phyloP scores from a whole-genome alignment of 2,797 vertebrate genomes.

The Manis pentadactyla region DNA sequence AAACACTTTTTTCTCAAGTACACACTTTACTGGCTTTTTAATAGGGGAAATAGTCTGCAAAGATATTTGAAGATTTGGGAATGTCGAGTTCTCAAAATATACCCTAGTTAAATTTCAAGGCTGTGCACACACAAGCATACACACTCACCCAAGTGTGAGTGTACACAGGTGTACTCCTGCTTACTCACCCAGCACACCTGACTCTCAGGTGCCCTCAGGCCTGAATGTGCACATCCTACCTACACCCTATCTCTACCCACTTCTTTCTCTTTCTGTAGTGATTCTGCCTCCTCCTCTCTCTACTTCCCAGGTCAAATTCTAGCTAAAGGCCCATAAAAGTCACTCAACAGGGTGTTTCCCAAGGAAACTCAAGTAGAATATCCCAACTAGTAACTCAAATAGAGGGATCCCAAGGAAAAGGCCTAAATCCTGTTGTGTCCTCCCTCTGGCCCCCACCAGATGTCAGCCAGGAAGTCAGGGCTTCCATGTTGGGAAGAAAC shows the following conservation, averaged over 20 bases:
- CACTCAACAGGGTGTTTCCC: not conserved
- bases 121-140: not conserved
- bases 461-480: not conserved
- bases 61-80: not conserved
- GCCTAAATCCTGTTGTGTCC: no score
- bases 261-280: not conserved
- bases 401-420: not conserved
- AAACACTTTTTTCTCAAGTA: conserved; percentile 1
- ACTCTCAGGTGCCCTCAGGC: not conserved
- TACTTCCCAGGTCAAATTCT: not conserved
- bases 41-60: not conserved
- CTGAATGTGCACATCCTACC: fast-evolving
- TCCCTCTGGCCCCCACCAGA: fast-evolving
- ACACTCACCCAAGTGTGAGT: not conserved
- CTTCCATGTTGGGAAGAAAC: not conserved
- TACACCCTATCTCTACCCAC: not conserved
- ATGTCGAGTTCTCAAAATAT: not conserved
- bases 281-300: not conserved
- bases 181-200: not conserved
- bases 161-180: not conserved
- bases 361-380: not conserved
- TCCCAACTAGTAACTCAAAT: not conserved
- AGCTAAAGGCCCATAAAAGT: not conserved
- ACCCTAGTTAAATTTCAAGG: not conserved
- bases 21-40: not conserved